Conservation (phyloP, 2,113 vertebrate genomes). For the Himantopus leucocephalus region DNA sequence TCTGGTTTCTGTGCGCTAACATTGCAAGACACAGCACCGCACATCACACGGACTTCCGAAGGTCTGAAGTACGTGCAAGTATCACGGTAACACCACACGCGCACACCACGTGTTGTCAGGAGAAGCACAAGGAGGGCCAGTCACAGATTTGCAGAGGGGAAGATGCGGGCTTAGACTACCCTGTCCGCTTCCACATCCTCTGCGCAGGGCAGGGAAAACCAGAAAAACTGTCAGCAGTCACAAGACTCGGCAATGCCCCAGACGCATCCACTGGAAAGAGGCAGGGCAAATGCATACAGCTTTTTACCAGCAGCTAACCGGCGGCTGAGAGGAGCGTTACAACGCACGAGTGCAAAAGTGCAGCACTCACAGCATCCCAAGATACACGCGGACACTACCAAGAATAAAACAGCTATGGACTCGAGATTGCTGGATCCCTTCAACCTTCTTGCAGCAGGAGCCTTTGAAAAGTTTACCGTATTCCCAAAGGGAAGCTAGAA, state of each 20-base stretch:
- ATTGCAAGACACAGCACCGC: background rate
- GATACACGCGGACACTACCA: background rate
- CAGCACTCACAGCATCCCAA: background rate
- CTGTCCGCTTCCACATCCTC: background rate
- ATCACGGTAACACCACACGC: fast-evolving
- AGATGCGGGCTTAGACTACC: background rate
- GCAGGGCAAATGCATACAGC: background rate
- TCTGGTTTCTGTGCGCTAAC: background rate
- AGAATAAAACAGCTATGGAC: background rate
- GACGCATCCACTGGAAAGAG: background rate
- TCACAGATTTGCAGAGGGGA: background rate
- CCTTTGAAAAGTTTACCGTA: background rate
- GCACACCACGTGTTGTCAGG: fast-evolving
- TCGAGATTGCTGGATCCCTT: background rate
- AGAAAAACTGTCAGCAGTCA: background rate
- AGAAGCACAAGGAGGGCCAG: background rate
- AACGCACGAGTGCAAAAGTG: background rate
- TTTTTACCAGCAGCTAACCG: background rate
- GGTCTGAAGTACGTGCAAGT: background rate
- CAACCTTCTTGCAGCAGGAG: background rate
- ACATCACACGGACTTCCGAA: background rate
- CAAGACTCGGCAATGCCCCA: background rate
- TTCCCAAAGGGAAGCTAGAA: background rate
- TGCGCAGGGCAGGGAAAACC: background rate
- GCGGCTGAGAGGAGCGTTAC: fast-evolving